phyloP scores from a whole-genome alignment of 2,888 invertebrate species.

The Pachymerium ferrugineum region DNA sequence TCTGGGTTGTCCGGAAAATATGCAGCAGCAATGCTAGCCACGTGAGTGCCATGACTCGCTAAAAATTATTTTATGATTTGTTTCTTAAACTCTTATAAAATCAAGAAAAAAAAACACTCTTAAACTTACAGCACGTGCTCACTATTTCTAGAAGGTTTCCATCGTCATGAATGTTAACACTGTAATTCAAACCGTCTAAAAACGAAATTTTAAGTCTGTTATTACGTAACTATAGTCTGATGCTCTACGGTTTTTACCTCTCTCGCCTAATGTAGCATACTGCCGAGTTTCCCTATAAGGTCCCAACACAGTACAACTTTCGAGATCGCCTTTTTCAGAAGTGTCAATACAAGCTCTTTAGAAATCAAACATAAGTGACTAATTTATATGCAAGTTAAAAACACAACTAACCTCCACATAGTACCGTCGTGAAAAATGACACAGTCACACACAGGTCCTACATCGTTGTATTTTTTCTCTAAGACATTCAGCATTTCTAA shows the following conservation, averaged over 20 bases:
- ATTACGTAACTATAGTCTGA: neutral
- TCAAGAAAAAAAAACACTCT: neutral
- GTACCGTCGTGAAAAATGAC: constrained; percentile 85
- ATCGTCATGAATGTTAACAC: constrained; percentile 83
- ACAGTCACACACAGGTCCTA: constrained; percentile 88
- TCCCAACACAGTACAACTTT: constrained; percentile 68
- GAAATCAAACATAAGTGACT: constrained; percentile 34
- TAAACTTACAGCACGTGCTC: constrained; percentile 73
- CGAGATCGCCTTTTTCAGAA: constrained; percentile 71
- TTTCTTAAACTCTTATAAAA: neutral
- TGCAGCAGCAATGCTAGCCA: constrained; percentile 91
- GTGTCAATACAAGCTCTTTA: constrained; percentile 76
- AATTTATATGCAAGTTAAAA: neutral
- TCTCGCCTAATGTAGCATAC: constrained; percentile 65
- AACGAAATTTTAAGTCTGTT: neutral
- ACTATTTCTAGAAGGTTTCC: constrained; percentile 89
- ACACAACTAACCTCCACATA: constrained; percentile 69
- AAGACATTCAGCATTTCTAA: constrained; percentile 72
- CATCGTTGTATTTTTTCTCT: constrained; percentile 82
- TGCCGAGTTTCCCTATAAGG: constrained; percentile 75
- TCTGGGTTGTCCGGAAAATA: constrained; percentile 80
- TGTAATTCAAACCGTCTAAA: constrained; percentile 76
- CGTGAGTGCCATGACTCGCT: constrained; percentile 97
- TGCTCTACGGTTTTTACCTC: constrained; percentile 42
- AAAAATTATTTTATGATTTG: constrained; percentile 36